Conservation (phyloP, 2,797 vertebrate genomes). For the Mormyrops attenuatus region DNA sequence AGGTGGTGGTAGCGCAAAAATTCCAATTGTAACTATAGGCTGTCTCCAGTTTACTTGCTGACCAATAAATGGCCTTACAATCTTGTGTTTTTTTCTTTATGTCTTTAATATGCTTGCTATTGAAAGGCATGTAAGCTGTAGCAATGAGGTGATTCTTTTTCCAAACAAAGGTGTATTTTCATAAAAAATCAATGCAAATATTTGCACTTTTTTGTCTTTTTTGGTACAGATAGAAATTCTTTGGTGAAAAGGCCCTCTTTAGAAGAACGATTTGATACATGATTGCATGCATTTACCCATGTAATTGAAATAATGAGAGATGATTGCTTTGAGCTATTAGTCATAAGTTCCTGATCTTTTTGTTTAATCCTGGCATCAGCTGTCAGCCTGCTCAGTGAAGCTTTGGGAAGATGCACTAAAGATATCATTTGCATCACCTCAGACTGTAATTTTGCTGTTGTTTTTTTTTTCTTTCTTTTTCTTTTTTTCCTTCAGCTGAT, state of each 20-base stretch:
- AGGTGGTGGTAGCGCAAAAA: conserved; percentile 67
- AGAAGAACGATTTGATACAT: conserved; percentile 90
- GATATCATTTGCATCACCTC: conserved; percentile 90
- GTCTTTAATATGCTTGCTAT: conserved; percentile 1
- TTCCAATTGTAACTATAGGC: conserved; percentile 10
- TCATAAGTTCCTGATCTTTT: conserved; percentile 94
- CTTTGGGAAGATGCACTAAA: conserved; percentile 85
- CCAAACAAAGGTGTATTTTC: conserved; percentile 86
- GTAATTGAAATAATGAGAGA: conserved; percentile 96
- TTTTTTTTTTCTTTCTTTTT: conserved; percentile 68
- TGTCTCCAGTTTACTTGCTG: conserved; percentile 66
- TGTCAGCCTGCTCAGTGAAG: conserved; percentile 84
- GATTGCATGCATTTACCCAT: conserved; percentile 94
- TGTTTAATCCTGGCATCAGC: conserved; percentile 93
- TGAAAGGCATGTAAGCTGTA: conserved; percentile 54
- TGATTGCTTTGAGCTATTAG: conserved; percentile 96
- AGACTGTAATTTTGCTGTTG: conserved; percentile 86
- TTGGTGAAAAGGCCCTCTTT: conserved; percentile 84
- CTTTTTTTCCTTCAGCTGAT: conserved; percentile 59
- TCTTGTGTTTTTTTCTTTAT: conserved; percentile 40
- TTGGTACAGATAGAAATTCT: conserved; percentile 75
- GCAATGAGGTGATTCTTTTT: conserved; percentile 68
- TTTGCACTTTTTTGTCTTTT: conserved; percentile 79
- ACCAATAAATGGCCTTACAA: conserved; percentile 69
- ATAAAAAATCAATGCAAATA: conserved; percentile 87